phyloP scores from a whole-genome alignment of 2,113 vertebrate species.

The Pteropus alecto region DNA sequence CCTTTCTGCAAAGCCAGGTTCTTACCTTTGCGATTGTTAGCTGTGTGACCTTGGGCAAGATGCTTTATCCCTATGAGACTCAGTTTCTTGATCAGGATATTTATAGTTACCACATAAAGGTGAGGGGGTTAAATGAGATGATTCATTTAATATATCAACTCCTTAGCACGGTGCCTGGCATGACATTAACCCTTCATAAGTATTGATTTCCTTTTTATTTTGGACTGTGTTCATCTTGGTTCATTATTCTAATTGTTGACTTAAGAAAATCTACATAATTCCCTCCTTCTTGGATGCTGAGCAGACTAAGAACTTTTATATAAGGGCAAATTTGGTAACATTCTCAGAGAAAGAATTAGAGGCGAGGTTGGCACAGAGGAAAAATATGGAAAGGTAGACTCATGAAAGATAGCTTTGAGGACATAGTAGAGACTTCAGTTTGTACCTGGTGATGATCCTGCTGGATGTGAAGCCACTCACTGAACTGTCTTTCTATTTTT shows the following conservation, averaged over 20 bases:
- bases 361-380: neutral
- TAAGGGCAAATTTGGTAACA: neutral
- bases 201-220: neutral
- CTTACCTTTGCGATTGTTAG: neutral
- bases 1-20: neutral
- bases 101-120: neutral
- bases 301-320: neutral
- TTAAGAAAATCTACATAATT: constrained; percentile 18
- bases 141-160: neutral
- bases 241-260: neutral
- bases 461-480: neutral
- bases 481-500: neutral
- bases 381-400: neutral
- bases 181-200: neutral
- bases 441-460: neutral
- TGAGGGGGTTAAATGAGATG: neutral
- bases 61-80: neutral
- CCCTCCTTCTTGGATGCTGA: neutral
- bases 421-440: neutral
- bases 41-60: neutral
- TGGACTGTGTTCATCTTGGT: neutral
- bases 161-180: neutral
- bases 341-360: neutral
- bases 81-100: neutral
- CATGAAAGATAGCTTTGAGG: neutral